phyloP scores from a whole-genome alignment of 2,113 vertebrate species.

The Xenotilapia caudafasciata region DNA sequence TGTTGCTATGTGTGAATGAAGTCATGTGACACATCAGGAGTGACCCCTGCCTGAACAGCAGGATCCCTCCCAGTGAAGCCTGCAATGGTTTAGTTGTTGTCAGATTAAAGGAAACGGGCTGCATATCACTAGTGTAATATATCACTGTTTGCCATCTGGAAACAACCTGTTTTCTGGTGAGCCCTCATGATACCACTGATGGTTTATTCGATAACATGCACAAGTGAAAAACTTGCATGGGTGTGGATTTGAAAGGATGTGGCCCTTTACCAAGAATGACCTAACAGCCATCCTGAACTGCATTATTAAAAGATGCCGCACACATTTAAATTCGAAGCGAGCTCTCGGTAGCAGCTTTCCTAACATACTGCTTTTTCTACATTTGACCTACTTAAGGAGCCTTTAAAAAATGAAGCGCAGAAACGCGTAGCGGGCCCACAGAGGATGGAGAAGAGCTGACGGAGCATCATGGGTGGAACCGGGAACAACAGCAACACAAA shows the following conservation, averaged over 20 bases:
- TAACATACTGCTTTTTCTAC: neutral
- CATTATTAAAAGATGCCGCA: neutral
- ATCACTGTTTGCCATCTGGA: neutral
- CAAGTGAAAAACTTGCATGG: neutral
- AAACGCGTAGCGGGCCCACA: neutral
- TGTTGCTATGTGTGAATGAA: neutral
- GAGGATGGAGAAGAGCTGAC: neutral
- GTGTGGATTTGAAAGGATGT: neutral
- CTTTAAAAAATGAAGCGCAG: neutral
- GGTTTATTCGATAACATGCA: neutral
- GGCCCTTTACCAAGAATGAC: neutral
- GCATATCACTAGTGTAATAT: accelerated
- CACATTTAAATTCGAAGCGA: neutral
- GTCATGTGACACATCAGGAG: neutral
- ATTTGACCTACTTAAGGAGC: neutral
- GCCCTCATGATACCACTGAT: neutral
- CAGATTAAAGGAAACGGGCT: neutral
- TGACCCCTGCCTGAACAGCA: neutral
- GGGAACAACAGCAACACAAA: neutral
- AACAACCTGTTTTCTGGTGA: neutral
- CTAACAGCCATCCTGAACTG: neutral
- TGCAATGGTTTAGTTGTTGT: neutral
- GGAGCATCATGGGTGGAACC: neutral
- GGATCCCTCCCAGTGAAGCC: neutral
- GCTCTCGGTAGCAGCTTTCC: neutral